These are phyloP conservation scores for Philonicus albiceps DNA, from an alignment of 2,888 invertebrate species.

Conservation along the genomic window DNA sequence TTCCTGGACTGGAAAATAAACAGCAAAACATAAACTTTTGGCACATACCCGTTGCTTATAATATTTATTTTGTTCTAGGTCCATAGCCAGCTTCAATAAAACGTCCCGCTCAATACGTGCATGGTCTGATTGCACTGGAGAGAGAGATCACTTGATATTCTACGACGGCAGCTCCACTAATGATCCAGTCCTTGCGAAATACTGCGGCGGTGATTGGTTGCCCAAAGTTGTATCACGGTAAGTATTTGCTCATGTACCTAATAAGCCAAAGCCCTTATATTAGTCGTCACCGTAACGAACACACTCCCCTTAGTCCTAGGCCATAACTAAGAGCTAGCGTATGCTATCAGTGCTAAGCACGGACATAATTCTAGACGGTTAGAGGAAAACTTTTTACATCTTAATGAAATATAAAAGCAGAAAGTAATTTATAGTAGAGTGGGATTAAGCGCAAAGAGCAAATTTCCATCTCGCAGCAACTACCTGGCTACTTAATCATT, in stretches of 20 bases:
- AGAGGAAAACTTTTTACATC: slow-evolving; percentile 36
- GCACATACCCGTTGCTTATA: neutral
- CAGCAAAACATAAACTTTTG: neutral
- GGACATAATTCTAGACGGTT: neutral
- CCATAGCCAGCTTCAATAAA: slow-evolving; percentile 71
- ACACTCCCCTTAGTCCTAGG: neutral
- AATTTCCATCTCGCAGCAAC: neutral
- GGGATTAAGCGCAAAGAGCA: slow-evolving; percentile 24
- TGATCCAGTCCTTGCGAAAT: slow-evolving; percentile 83
- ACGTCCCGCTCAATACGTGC: slow-evolving; percentile 77
- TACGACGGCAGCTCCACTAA: slow-evolving; percentile 85
- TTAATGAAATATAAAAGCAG: slow-evolving; percentile 38
- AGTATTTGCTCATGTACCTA: slow-evolving; percentile 50
- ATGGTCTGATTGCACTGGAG: slow-evolving; percentile 83
- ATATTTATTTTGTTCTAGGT: slow-evolving; percentile 52
- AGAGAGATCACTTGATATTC: slow-evolving; percentile 83
- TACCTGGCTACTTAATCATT: slow-evolving; percentile 40
- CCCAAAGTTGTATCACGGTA: slow-evolving; percentile 77
- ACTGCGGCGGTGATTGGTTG: slow-evolving; percentile 88
- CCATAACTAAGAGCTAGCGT: neutral
- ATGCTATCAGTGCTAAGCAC: slow-evolving; percentile 1
- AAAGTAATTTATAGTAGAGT: slow-evolving; percentile 29
- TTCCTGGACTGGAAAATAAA: neutral
- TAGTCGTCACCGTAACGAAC: neutral
- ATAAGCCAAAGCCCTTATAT: neutral